Evolutionary conservation across 1,140 invertebrate genomes (phyloP), one percentile per base, ranked within the genome.

Genomic region (Paralvinella palmiformis): DNA sequence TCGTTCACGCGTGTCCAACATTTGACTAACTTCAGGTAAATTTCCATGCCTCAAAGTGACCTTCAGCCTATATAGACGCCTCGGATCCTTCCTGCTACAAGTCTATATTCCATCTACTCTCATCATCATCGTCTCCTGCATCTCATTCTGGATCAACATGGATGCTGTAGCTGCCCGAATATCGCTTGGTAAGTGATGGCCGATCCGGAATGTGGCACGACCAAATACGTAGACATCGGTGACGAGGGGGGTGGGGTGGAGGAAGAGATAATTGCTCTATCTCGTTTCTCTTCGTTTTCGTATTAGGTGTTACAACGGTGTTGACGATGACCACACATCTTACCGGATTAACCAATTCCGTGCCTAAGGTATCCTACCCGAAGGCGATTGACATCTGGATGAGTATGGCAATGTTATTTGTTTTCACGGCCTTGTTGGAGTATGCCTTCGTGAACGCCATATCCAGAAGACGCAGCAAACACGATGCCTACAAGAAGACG

Each of bases 311-410:
- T 88, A 88, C 0, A 3, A 62, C 60, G 0, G 60, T 62, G 17
- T 45, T 62, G 41, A 62, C 60, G 17, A 62, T 62, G 60, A 41
- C 60, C 17, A 62, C 60, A 20, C 60, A 62, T 37, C 31, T 62
- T 15, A 37, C 62, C 2, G 50, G 48, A 13, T 63, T 52, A 17
- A 57, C 32, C 4, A 36, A 10, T 20, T 61, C 55, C 55, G 41
- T 41, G 24, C 55, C 55, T 20, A 35, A 45, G 29, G 56, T 64
- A 20, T 59, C 55, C 20, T 64, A 64, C 77, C 90, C 93, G 0
- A 93, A 94, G 79, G 91, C 91, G 0, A 92, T 94, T 62, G 91
- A 94, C 78, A 88, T 94, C 0, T 94, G 91, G 90, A 93, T 94
- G 91, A 92, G 90, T 0, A 91, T 90, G 5, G 93, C 91, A 78